phyloP scores from a whole-genome alignment of 2,888 invertebrate species.

The Platynereis dumerilii region DNA sequence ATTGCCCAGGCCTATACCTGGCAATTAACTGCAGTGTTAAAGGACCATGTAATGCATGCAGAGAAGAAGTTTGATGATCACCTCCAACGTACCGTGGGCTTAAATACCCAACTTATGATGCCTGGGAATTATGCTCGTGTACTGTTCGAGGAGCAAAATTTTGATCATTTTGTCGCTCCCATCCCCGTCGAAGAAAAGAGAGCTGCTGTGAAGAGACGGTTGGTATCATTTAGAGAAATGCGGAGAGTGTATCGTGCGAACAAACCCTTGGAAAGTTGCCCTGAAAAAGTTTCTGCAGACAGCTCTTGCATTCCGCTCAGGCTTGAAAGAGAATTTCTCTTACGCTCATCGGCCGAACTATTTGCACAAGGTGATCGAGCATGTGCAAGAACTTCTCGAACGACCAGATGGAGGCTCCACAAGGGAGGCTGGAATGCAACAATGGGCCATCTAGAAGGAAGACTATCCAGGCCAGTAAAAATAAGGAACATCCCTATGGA shows the following conservation, averaged over 20 bases:
- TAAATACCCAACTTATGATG: neutral
- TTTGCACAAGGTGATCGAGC: neutral
- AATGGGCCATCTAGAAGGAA: no score
- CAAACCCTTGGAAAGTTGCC: neutral
- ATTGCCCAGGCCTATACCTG: neutral
- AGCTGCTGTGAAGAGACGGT: neutral
- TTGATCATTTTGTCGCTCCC: neutral
- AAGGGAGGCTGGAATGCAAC: no score
- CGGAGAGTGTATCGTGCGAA: neutral
- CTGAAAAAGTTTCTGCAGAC: neutral
- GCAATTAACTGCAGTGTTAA: neutral
- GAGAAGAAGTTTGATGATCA: neutral
- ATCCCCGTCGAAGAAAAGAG: neutral
- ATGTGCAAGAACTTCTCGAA: neutral
- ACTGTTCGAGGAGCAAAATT: neutral
- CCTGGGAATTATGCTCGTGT: neutral
- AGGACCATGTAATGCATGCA: neutral
- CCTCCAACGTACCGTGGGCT: neutral
- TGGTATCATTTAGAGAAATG: neutral
- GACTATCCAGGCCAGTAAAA: no score
- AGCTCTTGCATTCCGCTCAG: neutral
- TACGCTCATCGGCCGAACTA: neutral
- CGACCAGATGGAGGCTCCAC: neutral
- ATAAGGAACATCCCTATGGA: no score
- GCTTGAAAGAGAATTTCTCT: neutral